Percentiles rank a stretch among this genome's conserved stretches.
These are phyloP conservation scores for Albula goreensis DNA, from an alignment of 2,113 vertebrate species.

Conservation along the genomic window DNA sequence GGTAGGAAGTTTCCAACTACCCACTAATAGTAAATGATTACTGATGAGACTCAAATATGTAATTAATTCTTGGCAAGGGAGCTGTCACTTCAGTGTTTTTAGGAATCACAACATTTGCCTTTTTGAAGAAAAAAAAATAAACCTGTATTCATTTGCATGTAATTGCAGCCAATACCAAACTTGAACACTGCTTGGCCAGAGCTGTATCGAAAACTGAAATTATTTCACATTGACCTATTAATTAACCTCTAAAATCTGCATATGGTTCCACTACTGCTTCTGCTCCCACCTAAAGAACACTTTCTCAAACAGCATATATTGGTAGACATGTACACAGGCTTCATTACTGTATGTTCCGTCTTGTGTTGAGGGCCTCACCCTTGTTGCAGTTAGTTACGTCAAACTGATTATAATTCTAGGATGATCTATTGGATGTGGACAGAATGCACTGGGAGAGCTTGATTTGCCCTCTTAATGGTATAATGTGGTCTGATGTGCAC, in stretches of 20 bases:
- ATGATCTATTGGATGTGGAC: slow-evolving; percentile 17
- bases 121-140: background rate
- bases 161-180: background rate
- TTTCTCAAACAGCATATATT: background rate
- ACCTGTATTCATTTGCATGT: background rate
- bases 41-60: too few relatives aligned
- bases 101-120: background rate
- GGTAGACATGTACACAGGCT: background rate
- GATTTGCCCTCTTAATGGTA: slow-evolving; percentile 26
- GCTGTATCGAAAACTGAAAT: background rate
- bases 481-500: slow-evolving; percentile 18
- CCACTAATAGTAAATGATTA: background rate
- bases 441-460: slow-evolving; percentile 20
- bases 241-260: background rate
- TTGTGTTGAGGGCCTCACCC: background rate
- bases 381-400: background rate
- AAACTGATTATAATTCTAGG: background rate
- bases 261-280: background rate
- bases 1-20: background rate
- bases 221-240: background rate
- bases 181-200: background rate
- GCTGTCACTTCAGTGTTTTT: background rate
- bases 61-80: background rate
- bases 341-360: background rate
- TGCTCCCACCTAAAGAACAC: too few relatives aligned